phyloP scores from a whole-genome alignment of 2,797 vertebrate genomes.

The Gymnopithys bicolor region DNA sequence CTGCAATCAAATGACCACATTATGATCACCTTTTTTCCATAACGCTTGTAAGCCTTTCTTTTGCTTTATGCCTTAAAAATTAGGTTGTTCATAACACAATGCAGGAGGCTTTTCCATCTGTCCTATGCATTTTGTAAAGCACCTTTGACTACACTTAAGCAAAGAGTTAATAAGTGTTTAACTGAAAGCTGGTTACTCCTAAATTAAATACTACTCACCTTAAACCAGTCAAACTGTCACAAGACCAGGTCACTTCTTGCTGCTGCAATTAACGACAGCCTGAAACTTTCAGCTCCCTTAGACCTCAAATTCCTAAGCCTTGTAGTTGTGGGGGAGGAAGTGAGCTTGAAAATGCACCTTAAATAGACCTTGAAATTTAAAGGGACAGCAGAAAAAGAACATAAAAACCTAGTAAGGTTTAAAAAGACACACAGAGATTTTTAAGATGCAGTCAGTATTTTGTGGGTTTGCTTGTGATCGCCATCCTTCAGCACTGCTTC shows the following conservation, averaged over 20 bases:
- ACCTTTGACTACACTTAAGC: background rate
- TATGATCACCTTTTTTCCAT: rapidly evolving
- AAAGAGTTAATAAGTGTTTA: background rate
- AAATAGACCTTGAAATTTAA: background rate
- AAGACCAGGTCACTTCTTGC: background rate
- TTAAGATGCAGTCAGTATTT: background rate
- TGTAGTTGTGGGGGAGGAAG: background rate
- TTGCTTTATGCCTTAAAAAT: background rate
- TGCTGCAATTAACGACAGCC: background rate
- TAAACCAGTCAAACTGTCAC: background rate
- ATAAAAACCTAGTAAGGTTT: background rate
- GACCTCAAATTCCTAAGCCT: background rate
- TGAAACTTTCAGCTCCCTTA: background rate
- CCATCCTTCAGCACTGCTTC: background rate
- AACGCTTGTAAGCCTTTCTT: rapidly evolving
- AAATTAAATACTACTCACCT: background rate
- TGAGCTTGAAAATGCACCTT: background rate
- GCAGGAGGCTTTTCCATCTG: background rate
- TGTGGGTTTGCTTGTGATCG: background rate
- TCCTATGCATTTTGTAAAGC: background rate
- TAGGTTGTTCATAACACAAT: background rate
- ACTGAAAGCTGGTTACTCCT: background rate
- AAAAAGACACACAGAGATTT: background rate
- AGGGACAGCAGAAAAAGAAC: background rate
- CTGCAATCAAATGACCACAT: background rate